These are phyloP conservation scores for Monomorium pharaonis DNA, from an alignment of 1,140 invertebrate species.

Conservation along the genomic window DNA sequence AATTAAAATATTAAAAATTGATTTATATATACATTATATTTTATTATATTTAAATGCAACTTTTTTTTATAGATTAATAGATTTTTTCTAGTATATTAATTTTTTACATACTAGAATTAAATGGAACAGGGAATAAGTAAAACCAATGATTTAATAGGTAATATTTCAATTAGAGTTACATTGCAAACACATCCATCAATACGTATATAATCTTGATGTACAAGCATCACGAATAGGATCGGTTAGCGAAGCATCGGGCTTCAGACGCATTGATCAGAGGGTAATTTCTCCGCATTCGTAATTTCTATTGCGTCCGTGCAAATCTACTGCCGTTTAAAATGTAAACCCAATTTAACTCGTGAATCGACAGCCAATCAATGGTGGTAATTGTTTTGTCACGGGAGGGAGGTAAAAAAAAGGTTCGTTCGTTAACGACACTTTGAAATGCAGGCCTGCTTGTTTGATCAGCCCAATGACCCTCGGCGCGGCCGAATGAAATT, in stretches of 20 bases:
- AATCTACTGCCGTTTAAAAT: constrained; percentile 60
- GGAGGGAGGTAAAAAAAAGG: background rate
- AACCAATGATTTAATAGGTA: background rate
- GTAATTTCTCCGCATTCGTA: constrained; percentile 43
- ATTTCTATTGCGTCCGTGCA: constrained; percentile 45
- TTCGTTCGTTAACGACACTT: constrained; percentile 49
- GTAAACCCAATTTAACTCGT: constrained; percentile 66
- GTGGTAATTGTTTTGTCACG: constrained; percentile 60
- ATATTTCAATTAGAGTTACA: background rate
- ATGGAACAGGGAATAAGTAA: background rate
- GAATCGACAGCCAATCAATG: constrained; percentile 66
- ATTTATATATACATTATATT: background rate
- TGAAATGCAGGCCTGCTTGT: constrained; percentile 51
- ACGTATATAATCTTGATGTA: background rate
- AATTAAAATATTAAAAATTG: background rate
- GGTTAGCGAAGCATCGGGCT: constrained; percentile 8
- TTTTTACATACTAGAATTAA: background rate
- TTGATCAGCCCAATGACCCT: constrained; percentile 61
- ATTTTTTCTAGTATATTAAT: background rate
- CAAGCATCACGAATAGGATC: background rate
- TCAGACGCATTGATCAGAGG: constrained; percentile 25
- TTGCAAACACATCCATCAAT: background rate
- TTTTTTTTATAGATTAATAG: background rate
- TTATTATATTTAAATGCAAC: background rate
- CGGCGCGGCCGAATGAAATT: constrained; percentile 45